These are phyloP conservation scores for Pithys albifrons DNA, from an alignment of 2,113 vertebrate species.

Conservation along the genomic window DNA sequence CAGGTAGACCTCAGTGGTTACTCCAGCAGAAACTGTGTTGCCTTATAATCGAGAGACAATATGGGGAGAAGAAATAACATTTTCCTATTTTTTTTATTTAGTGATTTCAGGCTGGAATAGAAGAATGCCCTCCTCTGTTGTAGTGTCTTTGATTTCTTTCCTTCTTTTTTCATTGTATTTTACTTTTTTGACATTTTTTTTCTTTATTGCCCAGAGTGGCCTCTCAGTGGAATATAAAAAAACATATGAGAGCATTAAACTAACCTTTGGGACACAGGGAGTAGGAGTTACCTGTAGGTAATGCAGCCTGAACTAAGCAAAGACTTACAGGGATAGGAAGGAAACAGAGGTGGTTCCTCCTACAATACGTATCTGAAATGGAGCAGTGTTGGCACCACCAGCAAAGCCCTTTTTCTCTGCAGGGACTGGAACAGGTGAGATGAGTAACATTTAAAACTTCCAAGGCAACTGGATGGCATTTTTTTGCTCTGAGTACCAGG, in stretches of 20 bases:
- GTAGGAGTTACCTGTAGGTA: not conserved
- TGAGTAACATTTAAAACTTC: not conserved
- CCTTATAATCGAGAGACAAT: not conserved
- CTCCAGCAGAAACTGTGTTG: not conserved
- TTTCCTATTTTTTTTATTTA: too few species aligned
- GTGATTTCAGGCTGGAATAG: not conserved
- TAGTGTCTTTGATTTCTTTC: not conserved
- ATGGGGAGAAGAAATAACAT: not conserved
- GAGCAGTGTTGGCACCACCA: not conserved
- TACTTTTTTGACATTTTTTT: not conserved
- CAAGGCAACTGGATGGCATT: not conserved
- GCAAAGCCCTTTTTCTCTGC: not conserved
- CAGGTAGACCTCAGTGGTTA: not conserved
- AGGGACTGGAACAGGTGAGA: not conserved
- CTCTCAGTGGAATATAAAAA: not conserved
- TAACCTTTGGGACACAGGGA: not conserved
- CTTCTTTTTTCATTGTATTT: not conserved
- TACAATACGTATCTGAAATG: not conserved
- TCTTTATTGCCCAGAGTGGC: not conserved
- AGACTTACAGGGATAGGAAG: not conserved
- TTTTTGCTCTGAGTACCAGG: not conserved
- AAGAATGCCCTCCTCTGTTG: not conserved
- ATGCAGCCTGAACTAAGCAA: not conserved
- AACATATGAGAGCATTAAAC: not conserved
- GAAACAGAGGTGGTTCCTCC: not conserved